A percentile compares a stretch with the other conserved stretches of the same genome.
Conservation (phyloP, 2,888 invertebrate species). For the Hesperia comma region DNA sequence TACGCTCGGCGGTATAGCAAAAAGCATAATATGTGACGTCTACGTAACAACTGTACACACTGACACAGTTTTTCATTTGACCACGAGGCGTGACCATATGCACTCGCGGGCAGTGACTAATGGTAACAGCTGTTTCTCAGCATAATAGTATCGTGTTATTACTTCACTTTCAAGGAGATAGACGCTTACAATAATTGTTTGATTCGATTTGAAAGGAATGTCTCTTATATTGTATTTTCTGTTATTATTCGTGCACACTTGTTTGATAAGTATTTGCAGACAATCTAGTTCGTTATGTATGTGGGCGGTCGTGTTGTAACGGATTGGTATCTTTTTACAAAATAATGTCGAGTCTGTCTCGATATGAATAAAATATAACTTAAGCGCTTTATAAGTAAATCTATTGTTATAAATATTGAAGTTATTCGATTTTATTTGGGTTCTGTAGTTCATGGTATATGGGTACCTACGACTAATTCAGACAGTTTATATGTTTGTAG, state of each 20-base stretch:
- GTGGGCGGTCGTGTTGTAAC: constrained; percentile 1
- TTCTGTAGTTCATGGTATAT: too few species aligned
- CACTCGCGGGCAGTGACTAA: constrained; percentile 63
- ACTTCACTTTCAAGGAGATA: constrained; percentile 35
- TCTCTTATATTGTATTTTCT: constrained; percentile 1
- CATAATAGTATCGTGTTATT: constrained; percentile 29
- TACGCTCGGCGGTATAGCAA: constrained; percentile 62
- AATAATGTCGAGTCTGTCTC: neutral
- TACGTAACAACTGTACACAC: constrained; percentile 73
- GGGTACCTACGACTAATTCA: too few species aligned
- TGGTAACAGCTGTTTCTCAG: constrained; percentile 57
- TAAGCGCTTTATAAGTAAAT: neutral
- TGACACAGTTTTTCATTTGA: constrained; percentile 81
- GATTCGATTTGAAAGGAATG: constrained; percentile 30
- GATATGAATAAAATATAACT: neutral
- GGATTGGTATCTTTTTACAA: neutral
- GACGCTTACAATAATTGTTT: constrained; percentile 15
- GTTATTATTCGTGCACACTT: constrained; percentile 5
- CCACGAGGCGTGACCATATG: constrained; percentile 74
- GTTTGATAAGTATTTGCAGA: neutral
- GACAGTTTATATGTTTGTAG: too few species aligned
- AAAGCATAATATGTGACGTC: constrained; percentile 75
- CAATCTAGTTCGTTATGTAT: constrained; percentile 6
- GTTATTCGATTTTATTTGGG: too few species aligned
- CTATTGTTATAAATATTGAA: too few species aligned